These are phyloP conservation scores for Oenanthe oenanthe DNA, from an alignment of 2,113 vertebrate species.

Conservation along the genomic window DNA sequence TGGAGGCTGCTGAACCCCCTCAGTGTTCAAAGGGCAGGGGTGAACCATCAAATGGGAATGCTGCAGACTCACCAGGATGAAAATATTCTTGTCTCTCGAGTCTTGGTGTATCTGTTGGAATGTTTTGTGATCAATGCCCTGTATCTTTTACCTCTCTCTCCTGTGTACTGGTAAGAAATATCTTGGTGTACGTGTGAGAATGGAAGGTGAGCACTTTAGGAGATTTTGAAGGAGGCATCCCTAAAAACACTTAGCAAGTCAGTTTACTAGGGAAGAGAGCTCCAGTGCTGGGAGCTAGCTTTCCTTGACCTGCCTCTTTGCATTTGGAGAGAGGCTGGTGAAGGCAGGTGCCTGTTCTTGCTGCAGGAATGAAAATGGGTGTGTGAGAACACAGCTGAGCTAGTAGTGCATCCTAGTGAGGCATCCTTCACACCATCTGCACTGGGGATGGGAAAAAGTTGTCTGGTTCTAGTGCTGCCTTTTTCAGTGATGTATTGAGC, in stretches of 20 bases:
- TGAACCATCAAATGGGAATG: background rate
- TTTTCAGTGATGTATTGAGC: background rate
- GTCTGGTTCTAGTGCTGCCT: background rate
- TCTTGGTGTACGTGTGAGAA: background rate
- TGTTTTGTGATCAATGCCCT: background rate
- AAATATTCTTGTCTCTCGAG: background rate
- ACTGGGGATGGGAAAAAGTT: background rate
- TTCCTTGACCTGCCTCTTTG: fast-evolving
- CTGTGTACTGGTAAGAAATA: background rate
- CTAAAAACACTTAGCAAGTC: background rate
- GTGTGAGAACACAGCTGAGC: background rate
- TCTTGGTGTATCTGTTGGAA: background rate
- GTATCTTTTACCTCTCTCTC: background rate
- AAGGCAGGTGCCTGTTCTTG: background rate
- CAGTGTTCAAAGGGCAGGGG: background rate
- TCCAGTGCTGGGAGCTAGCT: background rate
- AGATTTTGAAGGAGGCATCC: background rate
- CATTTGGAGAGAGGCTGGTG: background rate
- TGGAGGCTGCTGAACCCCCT: background rate
- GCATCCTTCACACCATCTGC: background rate
- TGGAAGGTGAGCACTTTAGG: background rate
- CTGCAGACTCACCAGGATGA: background rate
- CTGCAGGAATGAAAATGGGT: background rate
- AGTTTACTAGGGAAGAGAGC: background rate
- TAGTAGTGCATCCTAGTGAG: background rate